Evolutionary conservation across 2,113 vertebrate species (phyloP).

Genomic region (Mystacornis crossleyi): DNA sequence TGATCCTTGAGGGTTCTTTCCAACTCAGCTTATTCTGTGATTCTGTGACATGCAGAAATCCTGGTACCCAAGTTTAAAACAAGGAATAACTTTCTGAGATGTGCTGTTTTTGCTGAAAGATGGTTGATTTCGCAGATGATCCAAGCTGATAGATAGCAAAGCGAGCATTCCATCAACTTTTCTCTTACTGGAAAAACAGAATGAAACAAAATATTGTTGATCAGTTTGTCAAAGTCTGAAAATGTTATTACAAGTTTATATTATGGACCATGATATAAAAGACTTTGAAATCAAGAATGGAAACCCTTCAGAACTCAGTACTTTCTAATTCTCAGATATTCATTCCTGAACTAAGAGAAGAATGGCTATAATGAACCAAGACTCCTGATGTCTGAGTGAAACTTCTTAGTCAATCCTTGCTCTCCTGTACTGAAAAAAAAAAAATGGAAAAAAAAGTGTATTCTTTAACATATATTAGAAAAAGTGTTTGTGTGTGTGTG

Average conservation of each 20-base stretch:
- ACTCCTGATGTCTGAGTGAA: neutral
- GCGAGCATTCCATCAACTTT: neutral
- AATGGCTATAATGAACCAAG: neutral
- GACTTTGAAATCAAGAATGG: neutral
- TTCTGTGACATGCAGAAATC: neutral
- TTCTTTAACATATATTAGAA: neutral
- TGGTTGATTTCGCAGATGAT: neutral
- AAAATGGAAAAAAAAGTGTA: too few species aligned
- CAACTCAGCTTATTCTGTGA: neutral
- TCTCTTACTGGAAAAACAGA: neutral
- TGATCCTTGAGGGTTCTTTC: neutral
- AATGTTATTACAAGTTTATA: neutral
- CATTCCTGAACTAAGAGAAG: neutral
- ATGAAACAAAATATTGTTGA: neutral
- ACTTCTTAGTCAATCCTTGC: neutral
- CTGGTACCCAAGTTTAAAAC: neutral
- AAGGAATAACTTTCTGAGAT: neutral
- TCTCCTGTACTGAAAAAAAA: accelerated
- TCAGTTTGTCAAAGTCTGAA: neutral
- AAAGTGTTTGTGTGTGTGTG: neutral
- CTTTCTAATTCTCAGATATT: neutral
- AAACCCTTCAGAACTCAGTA: neutral
- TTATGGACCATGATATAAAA: neutral
- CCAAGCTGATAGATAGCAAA: neutral
- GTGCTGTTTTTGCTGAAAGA: neutral